These are phyloP conservation scores for Petromus typicus DNA, from an alignment of 2,113 vertebrate species.

Conservation along the genomic window DNA sequence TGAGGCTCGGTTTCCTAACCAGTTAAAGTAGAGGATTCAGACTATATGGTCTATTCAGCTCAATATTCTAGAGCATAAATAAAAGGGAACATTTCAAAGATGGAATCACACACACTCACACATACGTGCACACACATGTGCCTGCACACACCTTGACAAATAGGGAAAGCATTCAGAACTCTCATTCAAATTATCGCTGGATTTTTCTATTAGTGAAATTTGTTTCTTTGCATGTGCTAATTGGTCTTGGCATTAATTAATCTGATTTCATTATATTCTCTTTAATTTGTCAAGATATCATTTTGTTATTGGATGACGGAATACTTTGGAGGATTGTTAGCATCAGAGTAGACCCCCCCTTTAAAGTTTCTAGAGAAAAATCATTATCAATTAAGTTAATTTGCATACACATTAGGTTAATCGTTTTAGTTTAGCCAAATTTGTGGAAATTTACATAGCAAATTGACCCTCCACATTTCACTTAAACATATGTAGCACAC, in stretches of 20 bases:
- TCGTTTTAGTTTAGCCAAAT: slow-evolving; percentile 89
- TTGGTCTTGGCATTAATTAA: slow-evolving; percentile 90
- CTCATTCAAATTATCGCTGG: slow-evolving; percentile 72
- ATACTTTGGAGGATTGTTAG: slow-evolving; percentile 83
- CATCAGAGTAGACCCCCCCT: slow-evolving; percentile 74
- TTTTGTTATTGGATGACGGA: slow-evolving; percentile 83
- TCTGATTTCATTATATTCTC: slow-evolving; percentile 88
- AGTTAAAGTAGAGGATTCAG: slow-evolving; percentile 10
- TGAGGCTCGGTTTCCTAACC: neutral
- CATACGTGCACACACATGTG: neutral
- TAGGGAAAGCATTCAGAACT: slow-evolving; percentile 61
- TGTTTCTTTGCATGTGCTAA: slow-evolving; percentile 85
- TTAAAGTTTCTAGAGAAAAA: slow-evolving; percentile 83
- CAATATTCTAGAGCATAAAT: slow-evolving; percentile 45
- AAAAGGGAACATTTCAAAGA: slow-evolving; percentile 50
- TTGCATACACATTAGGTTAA: slow-evolving; percentile 88
- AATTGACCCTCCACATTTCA: slow-evolving; percentile 87
- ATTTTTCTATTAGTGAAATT: slow-evolving; percentile 79
- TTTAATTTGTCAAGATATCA: slow-evolving; percentile 88
- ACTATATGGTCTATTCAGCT: neutral
- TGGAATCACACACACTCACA: slow-evolving; percentile 1
- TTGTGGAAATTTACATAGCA: slow-evolving; percentile 87
- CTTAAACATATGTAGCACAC: slow-evolving; percentile 81
- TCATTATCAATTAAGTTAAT: slow-evolving; percentile 88
- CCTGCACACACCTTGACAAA: slow-evolving; percentile 24